Conservation (phyloP, 2,113 vertebrate species). For the Malurus cyaneus region DNA sequence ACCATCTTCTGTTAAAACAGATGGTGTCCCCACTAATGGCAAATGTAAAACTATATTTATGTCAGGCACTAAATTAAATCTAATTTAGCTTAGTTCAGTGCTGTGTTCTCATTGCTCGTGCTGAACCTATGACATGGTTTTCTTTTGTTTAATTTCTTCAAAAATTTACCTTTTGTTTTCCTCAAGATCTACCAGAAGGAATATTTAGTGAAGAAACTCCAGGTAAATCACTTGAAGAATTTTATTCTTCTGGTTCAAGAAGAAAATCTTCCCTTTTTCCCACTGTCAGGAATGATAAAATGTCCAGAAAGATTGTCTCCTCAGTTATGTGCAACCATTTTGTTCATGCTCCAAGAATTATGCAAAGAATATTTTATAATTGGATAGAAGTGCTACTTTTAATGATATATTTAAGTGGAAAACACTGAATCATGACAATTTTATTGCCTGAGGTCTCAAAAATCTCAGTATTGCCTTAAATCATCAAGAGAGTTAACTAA, state of each 20-base stretch:
- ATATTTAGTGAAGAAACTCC: not conserved
- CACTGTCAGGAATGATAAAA: not conserved
- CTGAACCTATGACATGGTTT: not conserved
- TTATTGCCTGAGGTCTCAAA: not conserved
- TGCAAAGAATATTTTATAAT: not conserved
- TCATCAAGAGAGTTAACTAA: not conserved
- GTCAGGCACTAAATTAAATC: not conserved
- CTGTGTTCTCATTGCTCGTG: not conserved
- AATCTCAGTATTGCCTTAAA: not conserved
- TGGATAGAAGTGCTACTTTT: not conserved
- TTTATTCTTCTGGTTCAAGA: not conserved
- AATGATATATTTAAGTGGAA: not conserved
- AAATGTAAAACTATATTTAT: not conserved
- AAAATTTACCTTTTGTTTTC: not conserved
- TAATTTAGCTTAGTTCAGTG: not conserved
- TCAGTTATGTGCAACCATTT: not conserved
- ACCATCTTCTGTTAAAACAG: not conserved
- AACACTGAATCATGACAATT: not conserved
- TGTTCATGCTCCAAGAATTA: not conserved
- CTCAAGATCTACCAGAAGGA: not conserved
- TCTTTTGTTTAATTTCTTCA: not conserved
- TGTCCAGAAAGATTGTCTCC: not conserved
- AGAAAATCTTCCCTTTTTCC: not conserved
- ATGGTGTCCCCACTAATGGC: not conserved
- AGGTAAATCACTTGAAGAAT: not conserved